These are phyloP conservation scores for Neogobius melanostomus DNA, from an alignment of 2,113 vertebrate species.

Conservation along the genomic window DNA sequence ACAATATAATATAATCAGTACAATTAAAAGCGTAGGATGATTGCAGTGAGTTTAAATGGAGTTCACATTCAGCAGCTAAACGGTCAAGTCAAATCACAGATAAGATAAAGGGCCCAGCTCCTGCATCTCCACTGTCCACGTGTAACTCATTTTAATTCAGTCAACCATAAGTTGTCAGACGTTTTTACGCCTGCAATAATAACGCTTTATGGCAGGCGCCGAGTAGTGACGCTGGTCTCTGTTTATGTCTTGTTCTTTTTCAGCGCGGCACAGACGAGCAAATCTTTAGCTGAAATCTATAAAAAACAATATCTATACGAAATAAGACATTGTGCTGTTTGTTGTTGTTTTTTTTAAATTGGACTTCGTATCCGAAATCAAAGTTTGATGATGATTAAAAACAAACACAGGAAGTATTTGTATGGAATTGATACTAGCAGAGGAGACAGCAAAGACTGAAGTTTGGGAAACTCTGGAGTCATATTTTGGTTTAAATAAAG, in stretches of 20 bases:
- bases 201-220: conserved; percentile 47
- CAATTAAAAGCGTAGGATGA: too few species aligned
- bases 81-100: conserved; percentile 11
- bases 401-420: too few species aligned
- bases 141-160: conserved; percentile 32
- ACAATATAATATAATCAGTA: not conserved
- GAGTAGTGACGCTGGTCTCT: conserved; percentile 25
- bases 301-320: too few species aligned
- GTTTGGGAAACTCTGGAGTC: too few species aligned
- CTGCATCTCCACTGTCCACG: conserved; percentile 17
- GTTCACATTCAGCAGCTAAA: conserved; percentile 4
- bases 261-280: conserved; percentile 3
- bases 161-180: conserved; percentile 32
- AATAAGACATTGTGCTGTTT: too few species aligned
- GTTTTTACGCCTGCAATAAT: conserved; percentile 43
- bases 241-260: conserved; percentile 42
- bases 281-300: not conserved
- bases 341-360: too few species aligned
- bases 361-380: too few species aligned
- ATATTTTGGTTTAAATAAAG: too few species aligned
- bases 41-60: too few species aligned
- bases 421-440: too few species aligned
- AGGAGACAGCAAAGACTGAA: too few species aligned
- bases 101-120: conserved; percentile 12
- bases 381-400: too few species aligned